Evolutionary conservation across 1,140 invertebrate genomes (phyloP).

Genomic region (Drosophila rufa): DNA sequence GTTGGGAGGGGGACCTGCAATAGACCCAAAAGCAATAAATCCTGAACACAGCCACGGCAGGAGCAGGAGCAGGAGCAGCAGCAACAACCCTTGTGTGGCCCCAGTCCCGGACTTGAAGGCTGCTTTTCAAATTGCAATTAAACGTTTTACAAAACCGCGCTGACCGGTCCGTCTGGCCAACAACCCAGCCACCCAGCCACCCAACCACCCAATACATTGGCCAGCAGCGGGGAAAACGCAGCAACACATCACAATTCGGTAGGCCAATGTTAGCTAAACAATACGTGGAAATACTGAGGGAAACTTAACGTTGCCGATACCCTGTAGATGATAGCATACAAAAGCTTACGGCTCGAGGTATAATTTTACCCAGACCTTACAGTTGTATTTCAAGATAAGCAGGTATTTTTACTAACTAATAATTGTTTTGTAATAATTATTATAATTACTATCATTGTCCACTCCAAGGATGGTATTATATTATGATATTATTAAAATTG

Average conservation of each 20-base stretch:
- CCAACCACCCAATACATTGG: not conserved
- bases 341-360: not conserved
- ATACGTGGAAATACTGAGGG: conserved; percentile 1
- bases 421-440: not conserved
- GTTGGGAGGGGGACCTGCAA: conserved; percentile 31
- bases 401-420: not conserved
- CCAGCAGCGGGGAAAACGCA: conserved; percentile 16
- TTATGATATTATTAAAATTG: too few relatives aligned
- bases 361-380: not conserved
- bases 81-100: conserved; percentile 63
- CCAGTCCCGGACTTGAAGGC: conserved; percentile 36
- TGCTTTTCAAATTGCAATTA: conserved; percentile 83
- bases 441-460: not conserved
- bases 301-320: not conserved
- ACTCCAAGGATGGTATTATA: not conserved
- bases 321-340: conserved; percentile 4
- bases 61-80: conserved; percentile 28
- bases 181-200: conserved; percentile 27
- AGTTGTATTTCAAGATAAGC: not conserved
- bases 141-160: conserved; percentile 83
- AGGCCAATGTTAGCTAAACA: conserved; percentile 75
- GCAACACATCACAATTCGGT: conserved; percentile 22
- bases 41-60: conserved; percentile 50
- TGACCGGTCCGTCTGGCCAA: conserved; percentile 65
- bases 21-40: conserved; percentile 82